A percentile compares a stretch with the other conserved stretches of the same genome.
phyloP scores from a whole-genome alignment of 2,797 vertebrate species.

The Denticeps clupeoides region DNA sequence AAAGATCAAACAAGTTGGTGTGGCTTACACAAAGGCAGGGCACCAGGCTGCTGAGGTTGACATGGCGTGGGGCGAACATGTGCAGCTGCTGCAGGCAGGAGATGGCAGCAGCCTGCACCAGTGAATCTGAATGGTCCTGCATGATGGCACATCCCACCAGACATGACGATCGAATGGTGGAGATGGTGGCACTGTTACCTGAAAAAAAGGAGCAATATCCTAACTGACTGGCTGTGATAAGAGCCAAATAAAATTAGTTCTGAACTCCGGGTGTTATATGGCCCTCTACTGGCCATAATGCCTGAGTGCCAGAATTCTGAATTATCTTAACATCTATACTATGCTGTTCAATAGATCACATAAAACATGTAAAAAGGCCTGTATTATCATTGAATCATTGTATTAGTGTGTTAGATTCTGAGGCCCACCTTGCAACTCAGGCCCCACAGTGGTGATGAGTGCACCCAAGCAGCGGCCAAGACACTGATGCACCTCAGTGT shows the following conservation, averaged over 20 bases:
- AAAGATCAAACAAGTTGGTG: too few relatives aligned
- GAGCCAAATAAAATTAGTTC: too few relatives aligned
- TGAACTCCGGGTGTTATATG: too few relatives aligned
- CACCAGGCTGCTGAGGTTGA: constrained; percentile 94
- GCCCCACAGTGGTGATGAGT: constrained; percentile 95
- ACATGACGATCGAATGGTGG: constrained; percentile 95
- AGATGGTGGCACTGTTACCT: constrained; percentile 91
- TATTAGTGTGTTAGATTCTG: constrained; percentile 5
- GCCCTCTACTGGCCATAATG: too few relatives aligned
- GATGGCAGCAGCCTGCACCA: constrained; percentile 95
- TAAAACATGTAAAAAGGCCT: too few relatives aligned
- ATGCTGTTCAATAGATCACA: too few relatives aligned
- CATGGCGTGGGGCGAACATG: constrained; percentile 96
- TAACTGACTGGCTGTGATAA: too few relatives aligned
- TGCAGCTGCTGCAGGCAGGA: constrained; percentile 97
- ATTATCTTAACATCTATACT: too few relatives aligned
- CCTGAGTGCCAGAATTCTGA: too few relatives aligned
- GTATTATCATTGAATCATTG: too few relatives aligned
- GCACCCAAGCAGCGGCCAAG: constrained; percentile 92
- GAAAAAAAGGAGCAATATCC: constrained; percentile 27
- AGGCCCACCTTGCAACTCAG: constrained; percentile 83
- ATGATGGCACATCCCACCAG: constrained; percentile 97
- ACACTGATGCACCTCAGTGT: constrained; percentile 96
- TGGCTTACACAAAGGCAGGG: constrained; percentile 89
- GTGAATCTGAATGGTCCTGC: constrained; percentile 94